Conservation (phyloP, 1,140 invertebrate species). For the Bradysia coprophila region DNA sequence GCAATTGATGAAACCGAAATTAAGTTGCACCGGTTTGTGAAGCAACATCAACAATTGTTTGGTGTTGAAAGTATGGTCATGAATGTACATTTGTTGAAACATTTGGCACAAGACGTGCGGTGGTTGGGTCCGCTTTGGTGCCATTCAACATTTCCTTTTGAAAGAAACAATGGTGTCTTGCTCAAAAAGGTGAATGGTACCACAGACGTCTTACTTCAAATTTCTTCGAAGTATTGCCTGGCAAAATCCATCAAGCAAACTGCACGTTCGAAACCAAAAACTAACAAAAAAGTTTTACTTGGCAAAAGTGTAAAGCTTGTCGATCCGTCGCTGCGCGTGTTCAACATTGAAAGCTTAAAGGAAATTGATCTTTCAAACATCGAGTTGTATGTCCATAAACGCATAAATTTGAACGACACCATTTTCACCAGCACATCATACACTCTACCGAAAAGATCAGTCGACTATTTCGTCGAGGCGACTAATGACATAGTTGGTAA, state of each 20-base stretch:
- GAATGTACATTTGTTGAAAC: background rate
- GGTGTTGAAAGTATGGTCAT: background rate
- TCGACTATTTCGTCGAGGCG: no score
- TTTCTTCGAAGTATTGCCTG: background rate
- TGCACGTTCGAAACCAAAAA: no score
- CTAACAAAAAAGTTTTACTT: no score
- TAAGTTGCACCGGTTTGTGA: background rate
- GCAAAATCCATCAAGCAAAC: background rate
- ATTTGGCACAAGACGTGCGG: background rate
- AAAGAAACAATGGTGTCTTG: background rate
- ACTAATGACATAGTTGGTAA: no score
- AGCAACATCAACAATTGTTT: background rate
- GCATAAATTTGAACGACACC: no score
- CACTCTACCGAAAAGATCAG: no score
- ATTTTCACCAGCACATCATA: no score
- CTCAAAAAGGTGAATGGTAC: background rate
- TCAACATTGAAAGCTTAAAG: no score
- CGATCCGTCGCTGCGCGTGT: no score
- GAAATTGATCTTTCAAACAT: no score
- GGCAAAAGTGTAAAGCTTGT: no score
- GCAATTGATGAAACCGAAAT: background rate
- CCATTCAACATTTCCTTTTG: background rate
- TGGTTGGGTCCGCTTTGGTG: background rate
- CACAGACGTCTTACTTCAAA: background rate
- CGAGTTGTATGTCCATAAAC: no score